A percentile compares a stretch with the other conserved stretches of the same genome.
phyloP scores from a whole-genome alignment of 2,797 vertebrate species.

The Brachyrhaphis roseni region DNA sequence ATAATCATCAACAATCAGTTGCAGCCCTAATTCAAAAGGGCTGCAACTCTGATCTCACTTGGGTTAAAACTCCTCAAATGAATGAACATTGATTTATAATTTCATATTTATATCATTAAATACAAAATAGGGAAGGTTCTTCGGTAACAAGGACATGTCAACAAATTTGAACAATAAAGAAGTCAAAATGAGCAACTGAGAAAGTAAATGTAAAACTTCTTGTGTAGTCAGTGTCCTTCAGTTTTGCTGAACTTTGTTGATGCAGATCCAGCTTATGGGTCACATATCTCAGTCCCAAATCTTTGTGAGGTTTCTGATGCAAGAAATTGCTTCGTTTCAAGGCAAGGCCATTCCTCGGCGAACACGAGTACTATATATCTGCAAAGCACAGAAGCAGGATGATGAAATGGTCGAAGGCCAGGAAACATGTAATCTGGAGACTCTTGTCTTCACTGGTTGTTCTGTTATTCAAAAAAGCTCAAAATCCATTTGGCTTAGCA shows the following conservation, averaged over 20 bases:
- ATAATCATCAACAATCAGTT: no score
- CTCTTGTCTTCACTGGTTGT: slow-evolving; percentile 49
- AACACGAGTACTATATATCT: slow-evolving; percentile 19
- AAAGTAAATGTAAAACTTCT: background rate
- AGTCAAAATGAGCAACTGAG: background rate
- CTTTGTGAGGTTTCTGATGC: slow-evolving; percentile 36
- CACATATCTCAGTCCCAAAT: slow-evolving; percentile 11
- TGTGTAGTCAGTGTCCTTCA: background rate
- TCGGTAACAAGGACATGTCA: background rate
- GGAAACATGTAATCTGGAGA: slow-evolving; percentile 45
- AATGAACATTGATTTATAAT: background rate
- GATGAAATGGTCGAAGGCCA: slow-evolving; percentile 52
- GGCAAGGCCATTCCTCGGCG: slow-evolving; percentile 23
- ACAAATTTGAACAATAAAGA: background rate
- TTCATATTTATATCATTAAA: no score
- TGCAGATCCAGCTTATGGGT: slow-evolving; percentile 15
- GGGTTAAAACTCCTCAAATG: background rate
- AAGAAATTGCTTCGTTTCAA: slow-evolving; percentile 57
- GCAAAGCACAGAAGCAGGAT: slow-evolving; percentile 25
- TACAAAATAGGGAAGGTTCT: background rate
- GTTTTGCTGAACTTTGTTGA: slow-evolving; percentile 9
- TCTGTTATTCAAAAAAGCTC: slow-evolving; percentile 62
- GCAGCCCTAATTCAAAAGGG: background rate
- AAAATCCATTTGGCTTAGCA: slow-evolving; percentile 39
- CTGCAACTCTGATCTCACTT: background rate